These are phyloP conservation scores for Notolepis coatsorum DNA, from an alignment of 2,797 vertebrate species.

Conservation along the genomic window DNA sequence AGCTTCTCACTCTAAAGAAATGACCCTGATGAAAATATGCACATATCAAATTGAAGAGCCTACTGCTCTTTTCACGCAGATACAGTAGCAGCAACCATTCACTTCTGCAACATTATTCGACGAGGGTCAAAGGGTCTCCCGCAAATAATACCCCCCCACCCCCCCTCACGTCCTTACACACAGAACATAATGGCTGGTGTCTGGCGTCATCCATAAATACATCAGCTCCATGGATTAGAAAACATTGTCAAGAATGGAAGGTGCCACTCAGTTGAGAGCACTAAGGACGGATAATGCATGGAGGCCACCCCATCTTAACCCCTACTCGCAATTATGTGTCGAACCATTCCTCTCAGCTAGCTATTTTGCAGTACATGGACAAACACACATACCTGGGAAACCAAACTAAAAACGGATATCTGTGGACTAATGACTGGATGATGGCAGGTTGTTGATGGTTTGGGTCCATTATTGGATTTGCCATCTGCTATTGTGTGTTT, in stretches of 20 bases:
- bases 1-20: too few species aligned
- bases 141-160: slow-evolving; percentile 18
- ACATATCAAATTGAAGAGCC: not conserved
- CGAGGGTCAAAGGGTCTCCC: not conserved
- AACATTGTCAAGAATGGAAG: slow-evolving; percentile 35
- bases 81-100: not conserved
- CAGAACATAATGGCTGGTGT: slow-evolving; percentile 23
- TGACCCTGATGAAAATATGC: too few species aligned
- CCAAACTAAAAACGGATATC: slow-evolving; percentile 56
- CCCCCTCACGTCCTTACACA: slow-evolving; percentile 11
- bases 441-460: slow-evolving; percentile 58
- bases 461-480: slow-evolving; percentile 61
- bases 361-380: slow-evolving; percentile 57
- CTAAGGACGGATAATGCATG: slow-evolving; percentile 61
- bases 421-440: slow-evolving; percentile 63
- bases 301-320: slow-evolving; percentile 65
- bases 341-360: slow-evolving; percentile 41
- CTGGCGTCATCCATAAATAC: not conserved
- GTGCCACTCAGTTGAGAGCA: slow-evolving; percentile 23
- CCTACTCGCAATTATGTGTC: slow-evolving; percentile 58
- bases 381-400: slow-evolving; percentile 51
- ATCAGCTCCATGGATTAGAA: slow-evolving; percentile 14
- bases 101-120: slow-evolving; percentile 20
- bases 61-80: not conserved
- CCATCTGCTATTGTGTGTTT: slow-evolving; percentile 51